Evolutionary conservation across 2,888 invertebrate genomes (phyloP).

Genomic region (Pherbina coryleti): DNA sequence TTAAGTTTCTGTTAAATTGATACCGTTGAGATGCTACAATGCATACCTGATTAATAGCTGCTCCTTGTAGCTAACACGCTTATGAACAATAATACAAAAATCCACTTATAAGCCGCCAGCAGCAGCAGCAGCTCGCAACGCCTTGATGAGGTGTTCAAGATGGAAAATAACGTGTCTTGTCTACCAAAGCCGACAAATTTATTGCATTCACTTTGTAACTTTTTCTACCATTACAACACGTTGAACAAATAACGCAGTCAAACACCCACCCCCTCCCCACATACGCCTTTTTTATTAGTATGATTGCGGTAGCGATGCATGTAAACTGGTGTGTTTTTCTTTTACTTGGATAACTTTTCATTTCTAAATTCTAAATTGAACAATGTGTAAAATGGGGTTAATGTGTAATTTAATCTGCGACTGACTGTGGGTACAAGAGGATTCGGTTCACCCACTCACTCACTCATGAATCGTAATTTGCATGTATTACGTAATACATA

Average conservation of each 20-base stretch:
- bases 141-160: neutral
- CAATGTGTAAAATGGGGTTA: slow-evolving; percentile 55
- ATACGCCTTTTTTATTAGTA: neutral
- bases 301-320: slow-evolving; percentile 25
- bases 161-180: slow-evolving; percentile 50
- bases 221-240: slow-evolving; percentile 32
- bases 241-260: neutral
- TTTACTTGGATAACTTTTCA: slow-evolving; percentile 8
- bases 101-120: neutral
- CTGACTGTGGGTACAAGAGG: neutral
- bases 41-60: slow-evolving; percentile 16
- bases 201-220: slow-evolving; percentile 55
- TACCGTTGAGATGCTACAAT: neutral
- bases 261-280: neutral
- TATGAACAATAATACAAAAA: neutral
- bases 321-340: slow-evolving; percentile 11
- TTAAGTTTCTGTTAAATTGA: slow-evolving; percentile 8
- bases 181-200: slow-evolving; percentile 40
- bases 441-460: neutral
- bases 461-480: neutral
- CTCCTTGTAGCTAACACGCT: neutral
- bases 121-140: neutral
- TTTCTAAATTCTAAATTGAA: slow-evolving; percentile 13
- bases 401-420: slow-evolving; percentile 35
- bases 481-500: slow-evolving; percentile 2